phyloP scores from a whole-genome alignment of 1,140 invertebrate genomes.

The Drosophila navojoa region DNA sequence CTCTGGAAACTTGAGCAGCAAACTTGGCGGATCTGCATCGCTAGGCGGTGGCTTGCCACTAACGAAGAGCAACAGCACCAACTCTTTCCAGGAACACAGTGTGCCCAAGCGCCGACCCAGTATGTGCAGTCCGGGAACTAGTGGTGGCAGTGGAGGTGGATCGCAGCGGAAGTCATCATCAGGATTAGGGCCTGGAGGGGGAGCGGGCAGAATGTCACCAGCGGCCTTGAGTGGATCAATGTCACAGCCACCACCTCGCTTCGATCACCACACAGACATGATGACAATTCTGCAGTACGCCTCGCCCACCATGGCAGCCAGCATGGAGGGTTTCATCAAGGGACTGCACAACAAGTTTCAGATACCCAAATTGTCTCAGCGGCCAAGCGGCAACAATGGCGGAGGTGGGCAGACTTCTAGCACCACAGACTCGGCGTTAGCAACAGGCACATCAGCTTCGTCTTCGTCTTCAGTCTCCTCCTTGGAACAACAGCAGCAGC shows the following conservation, averaged over 20 bases:
- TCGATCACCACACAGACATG: conserved; percentile 78
- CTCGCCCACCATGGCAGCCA: conserved; percentile 80
- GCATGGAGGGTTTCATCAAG: conserved; percentile 89
- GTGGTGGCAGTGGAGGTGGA: conserved; percentile 14
- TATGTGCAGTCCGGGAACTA: conserved; percentile 42
- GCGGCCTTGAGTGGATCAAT: conserved; percentile 58
- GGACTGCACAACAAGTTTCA: conserved; percentile 93
- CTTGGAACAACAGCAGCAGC: conserved; percentile 10
- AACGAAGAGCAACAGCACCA: conserved; percentile 77
- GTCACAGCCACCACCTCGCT: conserved; percentile 63
- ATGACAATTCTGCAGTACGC: conserved; percentile 82
- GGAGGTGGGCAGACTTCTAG: conserved; percentile 29
- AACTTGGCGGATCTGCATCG: conserved; percentile 49
- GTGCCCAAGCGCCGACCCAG: conserved; percentile 61
- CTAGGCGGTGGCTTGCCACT: conserved; percentile 55
- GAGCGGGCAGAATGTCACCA: conserved; percentile 51
- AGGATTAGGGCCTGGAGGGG: conserved; percentile 11
- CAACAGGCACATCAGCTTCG: conserved; percentile 8
- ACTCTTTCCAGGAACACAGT: conserved; percentile 60
- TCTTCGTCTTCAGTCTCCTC: conserved; percentile 7
- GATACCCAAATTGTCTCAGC: conserved; percentile 91
- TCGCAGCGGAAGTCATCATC: conserved; percentile 47
- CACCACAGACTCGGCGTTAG: conserved; percentile 22
- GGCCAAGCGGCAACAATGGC: conserved; percentile 17
- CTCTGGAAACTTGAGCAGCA: conserved; percentile 72